Evolutionary conservation across 2,797 vertebrate species (phyloP), one percentile per base, ranked within the genome.

Genomic region (Remorina albescens): DNA sequence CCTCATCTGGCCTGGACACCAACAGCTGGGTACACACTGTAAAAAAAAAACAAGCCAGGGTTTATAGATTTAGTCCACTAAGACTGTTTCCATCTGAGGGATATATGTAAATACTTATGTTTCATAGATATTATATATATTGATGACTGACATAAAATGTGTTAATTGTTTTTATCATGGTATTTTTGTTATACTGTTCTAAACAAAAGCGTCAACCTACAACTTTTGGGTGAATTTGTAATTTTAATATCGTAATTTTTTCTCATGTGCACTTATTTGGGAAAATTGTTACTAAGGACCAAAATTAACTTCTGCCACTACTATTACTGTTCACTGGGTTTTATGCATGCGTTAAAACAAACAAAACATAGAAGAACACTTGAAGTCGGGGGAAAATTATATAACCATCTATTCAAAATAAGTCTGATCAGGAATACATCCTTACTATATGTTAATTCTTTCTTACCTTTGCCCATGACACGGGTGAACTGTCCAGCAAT

Each of bases 401-500:
- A 25, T 47, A 51, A 70, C 32, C 13, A 59, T 15, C 30, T 51
- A 30, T 49, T 36, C 16, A 53, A 26, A 28, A n/a, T 23, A 49
- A 0, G 0, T 26, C 26, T 7, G 55, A 26, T 47, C 0, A 34
- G 34, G 12, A 5, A 34, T 44, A 30, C 6, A 30, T 6, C 6
- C 30, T 30, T 30, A 30, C 3, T 30, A 30, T 30, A 30, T 30
- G 3, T 30, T 30, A 30, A 30, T 30, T 30, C 6, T 30, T 53
- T 49, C 94, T 83, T 76, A 98, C 97, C 97, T 96, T 98, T 98
- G 74, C 97, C 97, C 96, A 98, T 97, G 86, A 98, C 97, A 5
- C 97, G 95, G 37, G 97, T 98, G 92, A 98, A 97, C 92, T 98
- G 97, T 83, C 97, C 97, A 16, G 97, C 94, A 87, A 98, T 96